Conservation (phyloP, 92 coral and sea anemone species). For the Isaurus tuberculatus region DNA sequence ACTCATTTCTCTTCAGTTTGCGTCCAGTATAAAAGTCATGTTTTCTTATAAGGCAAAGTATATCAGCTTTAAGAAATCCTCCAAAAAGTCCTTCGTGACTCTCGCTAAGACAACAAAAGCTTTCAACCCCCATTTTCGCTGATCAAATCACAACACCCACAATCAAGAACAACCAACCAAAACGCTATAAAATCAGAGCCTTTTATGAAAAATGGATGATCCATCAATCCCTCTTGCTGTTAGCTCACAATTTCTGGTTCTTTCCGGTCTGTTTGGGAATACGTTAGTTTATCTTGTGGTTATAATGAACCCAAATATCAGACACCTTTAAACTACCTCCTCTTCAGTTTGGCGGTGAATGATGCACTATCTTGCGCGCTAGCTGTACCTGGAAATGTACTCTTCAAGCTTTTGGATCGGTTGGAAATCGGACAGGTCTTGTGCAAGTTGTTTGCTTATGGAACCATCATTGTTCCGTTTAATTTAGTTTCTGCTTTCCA, state of each 20-base stretch:
- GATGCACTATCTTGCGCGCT: neutral
- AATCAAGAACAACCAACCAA: neutral
- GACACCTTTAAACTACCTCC: conserved; percentile 11
- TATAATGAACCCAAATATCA: conserved; percentile 5
- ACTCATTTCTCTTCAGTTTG: too few relatives aligned
- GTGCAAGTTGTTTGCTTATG: neutral
- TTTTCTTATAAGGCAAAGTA: too few relatives aligned
- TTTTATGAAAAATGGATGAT: neutral
- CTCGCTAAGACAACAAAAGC: too few relatives aligned
- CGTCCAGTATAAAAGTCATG: too few relatives aligned
- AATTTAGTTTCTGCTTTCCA: neutral
- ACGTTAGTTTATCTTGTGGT: neutral
- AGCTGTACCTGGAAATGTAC: neutral
- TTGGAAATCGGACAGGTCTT: neutral
- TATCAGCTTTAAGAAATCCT: too few relatives aligned
- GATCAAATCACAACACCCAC: too few relatives aligned
- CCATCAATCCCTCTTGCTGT: neutral
- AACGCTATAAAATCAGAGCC: neutral
- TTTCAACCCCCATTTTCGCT: too few relatives aligned
- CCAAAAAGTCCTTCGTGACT: too few relatives aligned
- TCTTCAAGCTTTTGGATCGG: neutral
- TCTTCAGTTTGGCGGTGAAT: neutral
- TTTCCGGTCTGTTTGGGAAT: neutral
- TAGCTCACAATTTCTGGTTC: neutral
- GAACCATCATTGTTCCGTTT: neutral